phyloP scores from a whole-genome alignment of 2,797 vertebrate species.

The Philypnodon macrostomus region DNA sequence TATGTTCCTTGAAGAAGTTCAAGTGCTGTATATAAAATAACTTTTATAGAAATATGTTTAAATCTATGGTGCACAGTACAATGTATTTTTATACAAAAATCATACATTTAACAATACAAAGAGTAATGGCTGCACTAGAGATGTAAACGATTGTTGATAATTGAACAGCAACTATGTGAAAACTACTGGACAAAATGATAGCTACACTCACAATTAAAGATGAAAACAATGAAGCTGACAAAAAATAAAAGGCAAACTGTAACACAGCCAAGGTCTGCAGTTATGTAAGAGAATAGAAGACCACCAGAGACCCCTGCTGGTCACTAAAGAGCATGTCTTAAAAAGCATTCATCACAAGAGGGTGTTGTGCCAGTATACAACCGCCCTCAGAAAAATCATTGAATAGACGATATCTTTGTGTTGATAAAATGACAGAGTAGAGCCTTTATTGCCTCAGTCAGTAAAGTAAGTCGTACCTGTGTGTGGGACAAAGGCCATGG shows the following conservation, averaged over 20 bases:
- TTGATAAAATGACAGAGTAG: background rate
- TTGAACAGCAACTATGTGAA: constrained; percentile 4
- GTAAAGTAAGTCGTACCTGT: constrained; percentile 63
- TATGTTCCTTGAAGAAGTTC: too few relatives aligned
- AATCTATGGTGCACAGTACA: too few relatives aligned
- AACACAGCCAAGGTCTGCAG: constrained; percentile 26
- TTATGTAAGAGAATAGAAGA: constrained; percentile 47
- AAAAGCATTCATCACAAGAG: background rate
- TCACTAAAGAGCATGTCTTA: background rate
- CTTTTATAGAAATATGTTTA: too few relatives aligned
- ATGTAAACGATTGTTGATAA: background rate
- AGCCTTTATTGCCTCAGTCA: background rate
- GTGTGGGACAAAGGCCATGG: constrained; percentile 71
- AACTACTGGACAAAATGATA: constrained; percentile 17
- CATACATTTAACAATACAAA: background rate
- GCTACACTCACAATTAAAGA: constrained; percentile 25
- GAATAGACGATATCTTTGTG: constrained; percentile 1
- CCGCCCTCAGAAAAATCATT: background rate
- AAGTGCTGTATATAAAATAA: too few relatives aligned
- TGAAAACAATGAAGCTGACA: constrained; percentile 31
- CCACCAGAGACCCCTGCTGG: constrained; percentile 56
- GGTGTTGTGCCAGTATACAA: background rate
- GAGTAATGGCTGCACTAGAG: background rate
- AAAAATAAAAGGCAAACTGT: constrained; percentile 36
- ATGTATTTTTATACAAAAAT: background rate